Base-by-base conservation (phyloP, 2,113 vertebrate genomes). In the Arizona elegans region DNA sequence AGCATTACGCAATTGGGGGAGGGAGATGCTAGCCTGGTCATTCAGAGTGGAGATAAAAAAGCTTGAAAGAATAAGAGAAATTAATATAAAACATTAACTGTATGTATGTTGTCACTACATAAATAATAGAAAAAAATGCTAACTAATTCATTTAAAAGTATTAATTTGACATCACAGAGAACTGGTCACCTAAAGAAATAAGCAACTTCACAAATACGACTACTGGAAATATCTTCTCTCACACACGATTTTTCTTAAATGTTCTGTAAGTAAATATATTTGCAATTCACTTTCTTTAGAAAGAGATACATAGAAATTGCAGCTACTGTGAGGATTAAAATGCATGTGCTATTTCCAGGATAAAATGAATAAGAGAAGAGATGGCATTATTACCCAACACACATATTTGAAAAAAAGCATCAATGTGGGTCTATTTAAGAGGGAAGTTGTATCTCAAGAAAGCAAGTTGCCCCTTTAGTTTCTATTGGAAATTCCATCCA, bases 1-100 rank as follows among this genome's bases (percentile, higher is more conserved):
- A 93, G 92, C 95, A 97, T 98, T 98, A 98, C 59, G 97, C 98
- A 98, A 98, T 96, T 96, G 96, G 95, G 95, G 95, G 92, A 94
- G 94, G 96, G 96, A 97, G 96, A 97, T 94, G 96, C 92, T 92
- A 94, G 96, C 92, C 93, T 96, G 94, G 92, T 96, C 95, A 92
- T 96, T 96, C 94, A 93, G 90, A 95, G 96, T 94, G 89, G 93
- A 95, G 97, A 95, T 56, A 56, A 94, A 91, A 95, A 96, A 97
- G 93, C 95, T 91, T 93, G 95, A 95, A 94, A 95, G 94, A 96
- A 95, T 92, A 93, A 52, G 5, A 13, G 17, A 23, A 53, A 92
- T n/a, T 96, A 62, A 92, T 93, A 93, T 93, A 94, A 93, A 95
- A 90, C 97, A 97, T 52, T 96, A 96, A 94, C 93, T 0, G 29